Evolutionary conservation across 2,888 invertebrate genomes (phyloP).

Genomic region (Bombylius major): DNA sequence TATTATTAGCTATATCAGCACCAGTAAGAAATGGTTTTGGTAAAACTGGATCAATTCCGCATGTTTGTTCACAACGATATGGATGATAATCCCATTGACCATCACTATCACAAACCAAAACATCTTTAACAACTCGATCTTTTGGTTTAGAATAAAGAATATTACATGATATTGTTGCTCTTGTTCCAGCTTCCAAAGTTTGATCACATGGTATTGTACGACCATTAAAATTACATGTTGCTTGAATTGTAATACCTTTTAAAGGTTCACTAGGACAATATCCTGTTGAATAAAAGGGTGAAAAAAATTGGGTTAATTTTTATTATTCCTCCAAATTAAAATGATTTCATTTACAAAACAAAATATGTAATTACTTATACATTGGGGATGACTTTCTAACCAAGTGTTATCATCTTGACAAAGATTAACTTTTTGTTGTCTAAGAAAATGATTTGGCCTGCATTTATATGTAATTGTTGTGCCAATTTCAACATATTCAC

Average conservation of each 20-base stretch:
- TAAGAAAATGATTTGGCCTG: neutral
- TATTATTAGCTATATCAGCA: slow-evolving; percentile 7
- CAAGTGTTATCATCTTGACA: neutral
- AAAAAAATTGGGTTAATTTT: too few relatives aligned
- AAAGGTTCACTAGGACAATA: neutral
- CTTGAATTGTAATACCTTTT: slow-evolving; percentile 1
- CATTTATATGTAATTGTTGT: neutral
- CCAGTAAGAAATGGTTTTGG: slow-evolving; percentile 12
- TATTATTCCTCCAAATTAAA: neutral
- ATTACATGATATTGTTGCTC: slow-evolving; percentile 13
- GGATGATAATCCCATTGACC: slow-evolving; percentile 22
- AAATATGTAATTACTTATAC: slow-evolving; percentile 2
- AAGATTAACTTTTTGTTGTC: neutral
- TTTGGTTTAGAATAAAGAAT: slow-evolving; percentile 4
- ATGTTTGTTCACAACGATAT: slow-evolving; percentile 21
- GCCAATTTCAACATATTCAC: neutral
- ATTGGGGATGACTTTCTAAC: neutral
- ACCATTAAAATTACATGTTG: slow-evolving; percentile 9
- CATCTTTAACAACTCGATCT: neutral
- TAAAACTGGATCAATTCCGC: slow-evolving; percentile 16
- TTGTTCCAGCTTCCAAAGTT: slow-evolving; percentile 12
- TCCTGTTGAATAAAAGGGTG: neutral
- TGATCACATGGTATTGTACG: slow-evolving; percentile 10
- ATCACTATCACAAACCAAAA: slow-evolving; percentile 15
- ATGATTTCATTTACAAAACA: too few relatives aligned